A percentile compares a stretch with the other conserved stretches of the same genome.
Evolutionary conservation across 1,140 invertebrate species (phyloP).

Genomic region (Trichonephila inaurata): DNA sequence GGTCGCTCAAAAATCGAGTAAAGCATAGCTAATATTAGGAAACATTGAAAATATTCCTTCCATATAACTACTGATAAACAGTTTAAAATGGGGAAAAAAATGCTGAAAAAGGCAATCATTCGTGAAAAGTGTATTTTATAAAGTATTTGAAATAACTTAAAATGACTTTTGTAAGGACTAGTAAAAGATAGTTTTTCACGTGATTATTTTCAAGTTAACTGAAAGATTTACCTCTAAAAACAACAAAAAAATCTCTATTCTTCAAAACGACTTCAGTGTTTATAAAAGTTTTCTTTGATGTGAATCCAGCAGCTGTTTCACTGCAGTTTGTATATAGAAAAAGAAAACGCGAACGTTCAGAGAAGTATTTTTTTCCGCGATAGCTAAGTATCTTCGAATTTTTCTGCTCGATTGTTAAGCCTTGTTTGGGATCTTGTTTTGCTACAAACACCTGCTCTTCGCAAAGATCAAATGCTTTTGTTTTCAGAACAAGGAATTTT

Average conservation of each 20-base stretch:
- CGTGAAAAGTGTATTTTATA: not conserved
- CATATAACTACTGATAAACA: no score
- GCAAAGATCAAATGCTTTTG: conserved; percentile 3
- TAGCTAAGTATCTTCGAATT: conserved; percentile 31
- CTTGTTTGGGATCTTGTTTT: conserved; percentile 27
- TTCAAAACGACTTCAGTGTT: conserved; percentile 27
- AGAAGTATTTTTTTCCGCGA: not conserved
- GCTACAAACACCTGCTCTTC: conserved; percentile 25
- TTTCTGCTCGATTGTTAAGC: conserved; percentile 15
- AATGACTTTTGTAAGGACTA: no score
- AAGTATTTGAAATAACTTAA: not conserved
- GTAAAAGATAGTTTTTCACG: not conserved
- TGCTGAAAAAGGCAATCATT: no score
- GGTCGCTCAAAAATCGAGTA: no score
- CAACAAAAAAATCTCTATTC: not conserved
- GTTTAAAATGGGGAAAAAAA: no score
- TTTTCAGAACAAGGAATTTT: not conserved
- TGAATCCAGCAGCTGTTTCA: not conserved
- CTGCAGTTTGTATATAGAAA: not conserved
- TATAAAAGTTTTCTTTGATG: conserved; percentile 1
- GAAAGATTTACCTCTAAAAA: not conserved
- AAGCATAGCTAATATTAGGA: no score
- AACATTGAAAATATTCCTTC: no score
- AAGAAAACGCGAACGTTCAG: not conserved
- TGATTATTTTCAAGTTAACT: conserved; percentile 10